Conservation (phyloP, 2,797 vertebrate genomes). For the Hypotaenidia okinawae region DNA sequence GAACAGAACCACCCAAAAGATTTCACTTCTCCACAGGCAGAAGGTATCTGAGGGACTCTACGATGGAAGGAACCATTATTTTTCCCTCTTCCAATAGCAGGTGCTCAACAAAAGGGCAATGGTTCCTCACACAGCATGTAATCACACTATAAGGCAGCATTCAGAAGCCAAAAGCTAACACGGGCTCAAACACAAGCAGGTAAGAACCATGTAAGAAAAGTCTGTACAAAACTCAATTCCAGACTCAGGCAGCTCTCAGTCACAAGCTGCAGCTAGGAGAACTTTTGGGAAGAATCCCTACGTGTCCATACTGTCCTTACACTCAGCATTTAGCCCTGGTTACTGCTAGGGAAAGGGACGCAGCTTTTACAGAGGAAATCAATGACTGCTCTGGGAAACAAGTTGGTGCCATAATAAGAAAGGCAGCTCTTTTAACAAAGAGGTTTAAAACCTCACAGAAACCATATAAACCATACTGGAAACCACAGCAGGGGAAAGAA, state of each 20-base stretch:
- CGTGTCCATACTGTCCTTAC: neutral
- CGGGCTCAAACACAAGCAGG: neutral
- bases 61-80: neutral
- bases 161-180: neutral
- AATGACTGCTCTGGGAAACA: neutral
- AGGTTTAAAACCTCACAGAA: neutral
- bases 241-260: neutral
- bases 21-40: neutral
- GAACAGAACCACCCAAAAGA: neutral
- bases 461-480: neutral
- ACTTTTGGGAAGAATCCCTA: neutral
- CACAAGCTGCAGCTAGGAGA: neutral
- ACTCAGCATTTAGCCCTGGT: neutral
- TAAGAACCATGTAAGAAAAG: neutral
- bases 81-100: neutral
- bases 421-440: neutral
- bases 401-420: neutral
- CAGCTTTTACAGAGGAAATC: neutral
- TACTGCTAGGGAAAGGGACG: neutral
- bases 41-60: neutral
- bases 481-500: neutral
- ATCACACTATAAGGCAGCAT: fast-evolving
- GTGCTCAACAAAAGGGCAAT: neutral
- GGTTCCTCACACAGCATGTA: neutral
- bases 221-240: neutral